These are phyloP conservation scores for Discoglossus pictus DNA, from an alignment of 2,797 vertebrate genomes.

Conservation along the genomic window DNA sequence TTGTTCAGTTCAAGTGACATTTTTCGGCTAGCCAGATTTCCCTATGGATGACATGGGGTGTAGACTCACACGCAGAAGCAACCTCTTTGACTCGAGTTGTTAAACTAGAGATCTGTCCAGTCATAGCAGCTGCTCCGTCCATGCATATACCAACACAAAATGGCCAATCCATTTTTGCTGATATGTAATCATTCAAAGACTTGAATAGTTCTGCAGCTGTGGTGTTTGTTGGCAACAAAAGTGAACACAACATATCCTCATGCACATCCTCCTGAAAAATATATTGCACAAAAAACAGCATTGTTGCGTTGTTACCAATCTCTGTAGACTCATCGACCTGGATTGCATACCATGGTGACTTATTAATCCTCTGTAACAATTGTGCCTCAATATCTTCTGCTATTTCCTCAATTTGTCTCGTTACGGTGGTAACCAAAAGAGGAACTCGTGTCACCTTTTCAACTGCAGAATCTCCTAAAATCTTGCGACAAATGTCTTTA, in stretches of 20 bases:
- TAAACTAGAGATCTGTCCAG: constrained; percentile 39
- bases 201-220: constrained; percentile 48
- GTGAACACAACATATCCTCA: constrained; percentile 15
- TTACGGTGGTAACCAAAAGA: too few relatives aligned
- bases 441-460: too few relatives aligned
- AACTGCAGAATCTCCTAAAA: constrained; percentile 26
- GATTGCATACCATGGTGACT: constrained; percentile 7
- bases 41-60: constrained; percentile 8
- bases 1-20: constrained; percentile 4
- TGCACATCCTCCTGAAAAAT: too few relatives aligned
- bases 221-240: constrained; percentile 39
- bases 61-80: constrained; percentile 12
- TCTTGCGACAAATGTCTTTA: constrained; percentile 34
- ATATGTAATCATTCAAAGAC: constrained; percentile 38
- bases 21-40: constrained; percentile 3
- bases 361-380: constrained; percentile 17
- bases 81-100: constrained; percentile 39
- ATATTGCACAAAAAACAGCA: constrained; percentile 1
- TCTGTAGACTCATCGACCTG: not conserved
- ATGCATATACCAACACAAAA: constrained; percentile 37
- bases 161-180: constrained; percentile 7
- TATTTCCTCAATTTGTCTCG: too few relatives aligned
- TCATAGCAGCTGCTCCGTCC: constrained; percentile 42
- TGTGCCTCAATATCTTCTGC: constrained; percentile 19
- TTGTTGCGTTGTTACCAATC: not conserved